phyloP scores from a whole-genome alignment of 2,113 vertebrate genomes.

The Procapra przewalskii region DNA sequence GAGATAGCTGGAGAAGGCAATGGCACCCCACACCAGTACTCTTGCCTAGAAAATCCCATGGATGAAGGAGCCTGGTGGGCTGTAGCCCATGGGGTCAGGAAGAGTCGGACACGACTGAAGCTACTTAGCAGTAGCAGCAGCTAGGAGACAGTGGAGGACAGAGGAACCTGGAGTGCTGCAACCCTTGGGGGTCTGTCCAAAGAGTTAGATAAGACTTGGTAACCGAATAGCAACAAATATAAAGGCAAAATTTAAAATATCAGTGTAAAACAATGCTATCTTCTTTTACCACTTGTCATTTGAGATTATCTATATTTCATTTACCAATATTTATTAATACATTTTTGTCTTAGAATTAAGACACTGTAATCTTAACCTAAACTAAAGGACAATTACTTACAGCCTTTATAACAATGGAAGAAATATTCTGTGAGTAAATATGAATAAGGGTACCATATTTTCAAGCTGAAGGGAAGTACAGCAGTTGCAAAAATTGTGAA shows the following conservation, averaged over 20 bases:
- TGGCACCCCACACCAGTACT: not conserved
- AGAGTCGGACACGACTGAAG: not conserved
- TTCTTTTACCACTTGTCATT: not conserved
- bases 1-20: not conserved
- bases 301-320: not conserved
- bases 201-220: not conserved
- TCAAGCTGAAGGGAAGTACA: not conserved
- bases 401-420: not conserved
- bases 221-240: not conserved
- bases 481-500: not conserved
- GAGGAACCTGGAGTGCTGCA: not conserved
- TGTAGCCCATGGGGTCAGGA: rapidly evolving
- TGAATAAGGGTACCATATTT: not conserved
- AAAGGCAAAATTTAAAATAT: not conserved
- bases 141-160: not conserved
- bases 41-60: not conserved
- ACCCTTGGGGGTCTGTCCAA: not conserved
- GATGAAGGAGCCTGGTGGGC: not conserved
- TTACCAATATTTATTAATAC: not conserved
- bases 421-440: not conserved
- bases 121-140: not conserved
- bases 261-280: not conserved
- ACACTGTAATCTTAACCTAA: not conserved
- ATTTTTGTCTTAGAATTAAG: not conserved
- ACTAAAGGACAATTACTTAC: not conserved